Evolutionary conservation across 2,797 vertebrate genomes (phyloP), one percentile per base, ranked within the genome.

Genomic region (Euthynnus affinis): DNA sequence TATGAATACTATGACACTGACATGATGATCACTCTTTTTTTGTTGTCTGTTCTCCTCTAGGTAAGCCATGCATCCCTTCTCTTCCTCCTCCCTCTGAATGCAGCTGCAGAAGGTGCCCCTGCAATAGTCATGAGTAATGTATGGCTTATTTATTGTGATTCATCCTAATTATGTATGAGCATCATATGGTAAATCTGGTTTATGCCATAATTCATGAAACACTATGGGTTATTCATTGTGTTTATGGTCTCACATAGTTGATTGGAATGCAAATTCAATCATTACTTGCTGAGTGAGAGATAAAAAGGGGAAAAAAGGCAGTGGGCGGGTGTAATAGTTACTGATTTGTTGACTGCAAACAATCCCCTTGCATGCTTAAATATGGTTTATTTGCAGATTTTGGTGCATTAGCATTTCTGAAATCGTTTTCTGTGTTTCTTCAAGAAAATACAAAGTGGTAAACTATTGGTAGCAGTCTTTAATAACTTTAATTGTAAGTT

Each of bases 91-190:
- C 64, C 74, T 65, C 52, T 3, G 40, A 53, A 71, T 63, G 73
- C 55, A 77, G 58, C 23, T 80, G 68, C 79, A 80, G 88, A 81
- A 44, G 70, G 29, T 18, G 20, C 63, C 40, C 69, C 75, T 77
- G 83, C 85, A 68, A 48, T 62, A 66, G 69, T 87, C 81, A 88
- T 82, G 86, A 91, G 92, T 93, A 93, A 92, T 70, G 90, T 93
- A 93, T 93, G 85, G 81, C 78, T 92, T 87, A 63, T 86, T 91
- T 77, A 88, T 78, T 12, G n/a, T 56, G 81, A 78, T 83, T 80
- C 77, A 14, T 53, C 61, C 83, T 82, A 27, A 87, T 86, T 89
- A 82, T 88, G 77, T 63, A 78, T 79, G 67, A 81, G 64, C 71
- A 17, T 84, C 86, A 78, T 75, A 40, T 83, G 85, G 67, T 27